These are phyloP conservation scores for Grapholita molesta DNA, from an alignment of 1,140 invertebrate species.

Conservation along the genomic window DNA sequence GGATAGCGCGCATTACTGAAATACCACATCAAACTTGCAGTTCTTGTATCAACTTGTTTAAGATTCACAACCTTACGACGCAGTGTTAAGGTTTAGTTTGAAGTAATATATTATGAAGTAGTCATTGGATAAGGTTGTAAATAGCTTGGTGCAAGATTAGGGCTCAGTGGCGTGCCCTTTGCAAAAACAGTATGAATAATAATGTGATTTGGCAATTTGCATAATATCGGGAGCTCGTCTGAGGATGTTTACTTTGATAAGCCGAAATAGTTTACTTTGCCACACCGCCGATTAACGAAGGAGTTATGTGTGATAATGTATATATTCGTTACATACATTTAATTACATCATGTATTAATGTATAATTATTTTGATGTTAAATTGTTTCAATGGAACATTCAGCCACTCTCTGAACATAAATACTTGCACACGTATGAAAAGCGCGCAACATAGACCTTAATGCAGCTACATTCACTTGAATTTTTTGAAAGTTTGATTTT, in stretches of 20 bases:
- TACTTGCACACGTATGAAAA: too few species aligned
- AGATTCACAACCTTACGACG: conserved; percentile 18
- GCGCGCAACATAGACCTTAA: too few species aligned
- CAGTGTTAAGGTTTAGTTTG: conserved; percentile 25
- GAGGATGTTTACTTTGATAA: conserved; percentile 66
- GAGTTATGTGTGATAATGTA: neutral
- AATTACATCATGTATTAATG: too few species aligned
- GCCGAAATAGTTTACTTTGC: conserved; percentile 42
- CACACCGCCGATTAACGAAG: neutral
- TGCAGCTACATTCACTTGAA: too few species aligned
- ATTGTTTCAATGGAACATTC: too few species aligned
- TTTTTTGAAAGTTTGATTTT: too few species aligned
- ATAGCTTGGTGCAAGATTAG: conserved; percentile 56
- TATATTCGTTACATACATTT: too few species aligned
- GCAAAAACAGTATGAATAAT: conserved; percentile 75
- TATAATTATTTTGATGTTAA: too few species aligned
- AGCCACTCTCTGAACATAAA: too few species aligned
- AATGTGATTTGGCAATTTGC: conserved; percentile 68
- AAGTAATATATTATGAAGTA: conserved; percentile 20
- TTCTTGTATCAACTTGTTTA: conserved; percentile 1
- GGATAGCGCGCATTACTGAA: conserved; percentile 40
- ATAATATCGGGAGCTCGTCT: conserved; percentile 64
- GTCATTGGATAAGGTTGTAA: conserved; percentile 38
- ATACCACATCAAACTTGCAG: conserved; percentile 26
- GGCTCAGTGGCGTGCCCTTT: conserved; percentile 55